Evolutionary conservation across 1,140 invertebrate genomes (phyloP).

Genomic region (Megathymus violae): DNA sequence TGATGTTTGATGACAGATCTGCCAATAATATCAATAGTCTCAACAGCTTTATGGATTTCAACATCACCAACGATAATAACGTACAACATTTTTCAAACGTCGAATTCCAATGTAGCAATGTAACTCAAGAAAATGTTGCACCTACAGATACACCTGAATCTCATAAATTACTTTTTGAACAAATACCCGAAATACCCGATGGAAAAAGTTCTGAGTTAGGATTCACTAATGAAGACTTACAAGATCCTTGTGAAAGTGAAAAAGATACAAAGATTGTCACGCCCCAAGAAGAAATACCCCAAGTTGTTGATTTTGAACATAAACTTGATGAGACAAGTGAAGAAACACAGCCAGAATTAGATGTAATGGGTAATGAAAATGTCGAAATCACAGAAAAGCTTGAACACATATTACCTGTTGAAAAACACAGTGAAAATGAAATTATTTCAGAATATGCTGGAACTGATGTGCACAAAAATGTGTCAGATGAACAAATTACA

Average conservation of each 20-base stretch:
- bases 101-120: conserved; percentile 63
- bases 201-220: conserved; percentile 79
- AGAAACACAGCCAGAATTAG: conserved; percentile 42
- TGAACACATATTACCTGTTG: conserved; percentile 37
- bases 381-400: conserved; percentile 17
- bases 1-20: conserved; percentile 61
- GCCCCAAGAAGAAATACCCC: conserved; percentile 63
- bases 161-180: conserved; percentile 78
- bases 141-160: conserved; percentile 79
- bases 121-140: conserved; percentile 55
- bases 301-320: conserved; percentile 66
- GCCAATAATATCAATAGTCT: conserved; percentile 54
- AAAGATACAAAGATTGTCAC: conserved; percentile 61
- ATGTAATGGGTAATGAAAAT: conserved; percentile 41
- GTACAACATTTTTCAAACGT: conserved; percentile 63
- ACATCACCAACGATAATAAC: conserved; percentile 57
- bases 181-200: conserved; percentile 80
- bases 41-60: conserved; percentile 64
- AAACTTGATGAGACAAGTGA: conserved; percentile 59
- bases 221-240: conserved; percentile 68
- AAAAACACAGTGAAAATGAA: conserved; percentile 41
- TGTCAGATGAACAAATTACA: conserved; percentile 31
- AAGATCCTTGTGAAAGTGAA: conserved; percentile 69
- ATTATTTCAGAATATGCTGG: conserved; percentile 37
- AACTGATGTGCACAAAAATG: conserved; percentile 25